These are phyloP conservation scores for Xiphophorus hellerii DNA, from an alignment of 2,113 vertebrate species.

Conservation along the genomic window DNA sequence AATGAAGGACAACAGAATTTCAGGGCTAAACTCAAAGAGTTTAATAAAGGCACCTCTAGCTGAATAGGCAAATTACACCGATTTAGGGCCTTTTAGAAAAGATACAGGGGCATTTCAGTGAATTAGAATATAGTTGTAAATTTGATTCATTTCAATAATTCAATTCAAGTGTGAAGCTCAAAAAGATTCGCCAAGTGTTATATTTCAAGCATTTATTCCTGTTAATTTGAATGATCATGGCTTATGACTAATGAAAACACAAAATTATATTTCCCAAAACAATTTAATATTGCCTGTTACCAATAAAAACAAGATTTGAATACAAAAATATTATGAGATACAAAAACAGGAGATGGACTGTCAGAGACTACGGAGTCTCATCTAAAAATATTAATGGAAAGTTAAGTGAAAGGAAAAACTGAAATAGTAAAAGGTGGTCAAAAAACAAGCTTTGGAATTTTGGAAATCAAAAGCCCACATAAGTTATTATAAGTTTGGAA, in stretches of 20 bases:
- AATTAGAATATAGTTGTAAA: not conserved
- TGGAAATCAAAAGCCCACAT: too few relatives aligned
- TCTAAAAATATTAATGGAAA: too few relatives aligned
- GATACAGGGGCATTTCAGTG: not conserved
- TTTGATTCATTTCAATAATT: not conserved
- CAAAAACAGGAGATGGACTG: not conserved
- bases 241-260: too few relatives aligned
- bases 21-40: slow-evolving; percentile 16
- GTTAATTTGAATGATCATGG: too few relatives aligned
- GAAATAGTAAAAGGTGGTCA: too few relatives aligned
- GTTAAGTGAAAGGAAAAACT: too few relatives aligned
- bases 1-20: slow-evolving; percentile 61
- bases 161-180: not conserved
- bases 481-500: too few relatives aligned
- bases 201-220: too few relatives aligned
- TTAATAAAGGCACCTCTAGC: not conserved
- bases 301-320: not conserved
- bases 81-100: not conserved
- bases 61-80: not conserved
- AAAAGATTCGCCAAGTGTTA: too few relatives aligned
- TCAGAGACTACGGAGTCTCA: not conserved
- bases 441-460: too few relatives aligned
- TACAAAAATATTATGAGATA: not conserved
- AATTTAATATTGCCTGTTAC: too few relatives aligned
- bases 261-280: too few relatives aligned